Percentiles rank a stretch among this genome's conserved stretches.
Evolutionary conservation across 2,888 invertebrate genomes (phyloP).

Genomic region (Watsonalla cultraria): DNA sequence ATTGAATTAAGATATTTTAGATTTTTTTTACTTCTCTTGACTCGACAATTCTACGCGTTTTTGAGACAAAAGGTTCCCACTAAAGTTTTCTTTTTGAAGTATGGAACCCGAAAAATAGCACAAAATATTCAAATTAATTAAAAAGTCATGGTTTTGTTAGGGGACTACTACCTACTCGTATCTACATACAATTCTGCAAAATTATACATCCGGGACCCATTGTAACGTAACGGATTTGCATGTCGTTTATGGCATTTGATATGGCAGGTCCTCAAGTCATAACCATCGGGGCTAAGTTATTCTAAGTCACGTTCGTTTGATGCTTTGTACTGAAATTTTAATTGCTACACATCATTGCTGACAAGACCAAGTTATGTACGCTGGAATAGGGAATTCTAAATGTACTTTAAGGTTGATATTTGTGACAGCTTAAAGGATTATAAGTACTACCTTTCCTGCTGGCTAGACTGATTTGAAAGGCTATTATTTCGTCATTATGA

Average conservation of each 20-base stretch:
- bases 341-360: constrained; percentile 39
- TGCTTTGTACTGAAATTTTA: constrained; percentile 71
- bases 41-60: no score
- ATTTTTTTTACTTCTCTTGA: no score
- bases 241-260: constrained; percentile 42
- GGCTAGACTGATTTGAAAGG: neutral
- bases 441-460: neutral
- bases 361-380: constrained; percentile 7
- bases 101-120: no score
- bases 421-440: neutral
- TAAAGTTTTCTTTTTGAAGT: no score
- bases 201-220: constrained; percentile 15
- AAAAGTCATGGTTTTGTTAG: no score
- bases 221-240: constrained; percentile 40
- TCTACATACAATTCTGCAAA: neutral
- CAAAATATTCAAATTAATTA: no score
- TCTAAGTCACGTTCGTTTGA: constrained; percentile 64
- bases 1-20: no score
- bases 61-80: no score
- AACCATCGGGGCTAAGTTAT: constrained; percentile 64
- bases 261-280: constrained; percentile 36
- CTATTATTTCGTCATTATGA: no score
- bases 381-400: neutral
- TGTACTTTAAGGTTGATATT: neutral
- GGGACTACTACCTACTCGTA: no score